Base-by-base conservation (phyloP, 2,888 invertebrate species). In the Drosophila neonasuta region DNA sequence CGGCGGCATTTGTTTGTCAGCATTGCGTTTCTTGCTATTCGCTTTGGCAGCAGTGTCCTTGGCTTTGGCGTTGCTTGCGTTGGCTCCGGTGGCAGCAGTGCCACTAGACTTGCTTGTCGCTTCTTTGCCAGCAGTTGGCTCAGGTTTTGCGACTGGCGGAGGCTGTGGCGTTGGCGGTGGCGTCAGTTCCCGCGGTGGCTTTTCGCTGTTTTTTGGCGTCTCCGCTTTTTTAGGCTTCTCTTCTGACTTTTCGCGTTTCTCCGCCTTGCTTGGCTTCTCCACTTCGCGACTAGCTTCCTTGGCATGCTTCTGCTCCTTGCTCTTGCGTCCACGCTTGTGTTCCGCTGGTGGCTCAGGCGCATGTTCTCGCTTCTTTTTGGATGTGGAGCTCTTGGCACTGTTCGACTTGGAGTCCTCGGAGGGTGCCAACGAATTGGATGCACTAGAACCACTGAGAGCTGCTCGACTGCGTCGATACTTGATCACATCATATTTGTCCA, bases 401-500 rank as follows among this genome's bases (percentile, higher is more conserved):
- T 60, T 71, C 7, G 74, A 34, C 39, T 81, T 87, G 8, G 70
- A 32, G 20, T 86, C 83, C 11, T 87, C 79, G 20, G 71, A 71
- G 8, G 57, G 63, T 0, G 70, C 68, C 56, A 75, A 50, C n/a
- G 80, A 72, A 42, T 68, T 62, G 48, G 90, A 83, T 79, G 92
- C 92, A 68, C 91, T 91, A 80, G 92, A 92, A 45, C 92, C 91
- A 73, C 92, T 91, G 13, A 72, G 62, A 1, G 78, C 79, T 0
- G 88, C 87, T 80, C 93, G 90, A 87, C 92, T 92, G 80, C 94
- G 87, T 73, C 94, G 90, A 89, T 94, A 92, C 89, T 94, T 92
- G 66, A 93, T 92, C 86, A 93, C 92, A 79, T 94, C 93, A 83
- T 93, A 93, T 86, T 94, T 94, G 79, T 94, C 93, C 87, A 90